Evolutionary conservation across 2,888 invertebrate genomes (phyloP), one percentile per base, ranked within the genome.

Genomic region (Hypena proboscidalis): DNA sequence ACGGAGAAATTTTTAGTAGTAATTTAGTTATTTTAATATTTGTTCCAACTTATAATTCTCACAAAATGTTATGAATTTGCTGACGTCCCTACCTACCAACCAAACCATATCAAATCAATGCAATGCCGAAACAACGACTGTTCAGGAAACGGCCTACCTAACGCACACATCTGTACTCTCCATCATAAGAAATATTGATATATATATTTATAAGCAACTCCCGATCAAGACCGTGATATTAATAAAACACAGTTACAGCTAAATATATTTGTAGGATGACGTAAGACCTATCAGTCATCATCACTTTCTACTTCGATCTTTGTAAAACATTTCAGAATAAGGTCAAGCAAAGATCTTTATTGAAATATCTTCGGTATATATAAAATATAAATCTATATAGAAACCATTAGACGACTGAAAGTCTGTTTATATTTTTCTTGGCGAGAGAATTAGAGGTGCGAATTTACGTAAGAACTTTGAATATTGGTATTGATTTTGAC

Each of bases 221-320:
- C n/a, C 30, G 15, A 36, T 36, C 37, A 34, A 51, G 30, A 25
- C 21, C 1, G 10, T 32, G 37, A 54, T 58, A 61, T 58, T 61
- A 65, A 49, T 46, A 44, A 44, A 46, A 46, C 53, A 32, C 50
- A 40, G 61, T 48, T 43, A 31, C 41, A 31, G 30, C 8, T 44
- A 27, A 34, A 45, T 42, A 34, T 48, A 54, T 47, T 43, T 43
- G 32, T 8, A 30, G 21, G 11, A 32, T 62, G 59, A 58, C 62
- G 49, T 59, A 40, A 57, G 26, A 3, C 20, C 42, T 30, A 59
- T 53, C 47, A 38, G 32, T 40, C 47, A 49, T 51, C 46, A 26
- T 44, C 39, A 32, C 38, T 46, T 54, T 40, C 34, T 41, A 33
- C 37, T 31, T 33, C 9, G 11, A 14, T 42, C 20, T 40, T 47